Base-by-base conservation (phyloP, 2,797 vertebrate species). In the Catamblyrhynchus diadema region DNA sequence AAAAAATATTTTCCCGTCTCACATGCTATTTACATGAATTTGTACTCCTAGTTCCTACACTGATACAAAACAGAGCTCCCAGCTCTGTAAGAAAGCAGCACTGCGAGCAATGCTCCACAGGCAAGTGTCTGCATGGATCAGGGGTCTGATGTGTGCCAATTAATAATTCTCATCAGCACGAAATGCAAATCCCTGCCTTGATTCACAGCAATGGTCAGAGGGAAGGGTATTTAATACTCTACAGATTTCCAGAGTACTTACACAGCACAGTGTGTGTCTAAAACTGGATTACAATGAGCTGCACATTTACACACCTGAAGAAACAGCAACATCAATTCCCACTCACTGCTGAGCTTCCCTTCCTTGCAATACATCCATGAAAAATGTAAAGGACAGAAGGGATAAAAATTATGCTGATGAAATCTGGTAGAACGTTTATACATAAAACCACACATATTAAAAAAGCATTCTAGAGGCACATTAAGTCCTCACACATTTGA, bases 231-330 rank as follows among this genome's bases (percentile, higher is more conserved):
- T 72, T 64, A 30, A 44, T 5, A 53, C 42, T 35, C n/a, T 3
- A 14, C 1, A 10, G 48, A 59, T n/a, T 56, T 66, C 64, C 53
- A 62, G 7, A 65, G 41, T 9, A 27, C 10, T 67, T 25, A 4
- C 0, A 22, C 0, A 50, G 24, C 18, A 33, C 1, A 1, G 25
- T 9, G 7, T 9, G 2, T 27, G 33, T n/a, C 33, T 37, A 13
- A 12, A 75, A 41, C 1, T 54, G 44, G 33, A 35, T 57, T 61
- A 73, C 41, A n/a, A 27, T 0, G 6, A 79, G 37, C 6, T 72
- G 56, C 4, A 1, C 16, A 35, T 59, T 78, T 62, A 84, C 17
- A 54, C 42, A 60, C 33, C 33, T 35, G 72, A 73, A 67, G 47
- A 62, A 89, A 59, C 3, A 62, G 37, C 41, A 59, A 53, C 24